Evolutionary conservation across 2,113 vertebrate species (phyloP).

Genomic region (Nothoprocta perdicaria): DNA sequence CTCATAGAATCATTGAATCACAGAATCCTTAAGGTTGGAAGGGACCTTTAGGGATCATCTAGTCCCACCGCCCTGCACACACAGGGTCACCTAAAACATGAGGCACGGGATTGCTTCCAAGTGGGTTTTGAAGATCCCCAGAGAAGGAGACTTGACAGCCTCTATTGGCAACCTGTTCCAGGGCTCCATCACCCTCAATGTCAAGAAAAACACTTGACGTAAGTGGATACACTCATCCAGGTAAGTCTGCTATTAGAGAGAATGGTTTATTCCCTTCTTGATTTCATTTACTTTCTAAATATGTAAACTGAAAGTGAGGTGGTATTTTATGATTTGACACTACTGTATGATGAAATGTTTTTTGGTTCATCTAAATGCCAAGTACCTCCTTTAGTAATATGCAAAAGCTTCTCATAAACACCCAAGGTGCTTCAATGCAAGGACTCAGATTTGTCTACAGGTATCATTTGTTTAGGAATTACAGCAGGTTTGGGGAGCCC

Average conservation of each 20-base stretch:
- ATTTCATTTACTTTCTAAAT: background rate
- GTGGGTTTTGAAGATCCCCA: too few species aligned
- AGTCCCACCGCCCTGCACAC: too few species aligned
- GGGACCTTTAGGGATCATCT: too few species aligned
- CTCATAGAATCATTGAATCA: background rate
- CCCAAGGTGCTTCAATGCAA: background rate
- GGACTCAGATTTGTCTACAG: background rate
- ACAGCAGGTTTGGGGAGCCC: background rate
- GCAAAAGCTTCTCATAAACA: background rate
- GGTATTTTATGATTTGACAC: background rate
- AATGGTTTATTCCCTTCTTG: background rate
- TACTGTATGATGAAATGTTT: background rate
- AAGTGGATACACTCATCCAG: background rate
- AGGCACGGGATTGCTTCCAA: too few species aligned
- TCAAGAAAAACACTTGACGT: background rate
- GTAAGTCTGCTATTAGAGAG: constrained; percentile 10
- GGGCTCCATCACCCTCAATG: too few species aligned
- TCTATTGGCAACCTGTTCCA: too few species aligned
- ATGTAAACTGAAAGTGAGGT: background rate
- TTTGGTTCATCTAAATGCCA: background rate
- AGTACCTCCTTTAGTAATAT: background rate
- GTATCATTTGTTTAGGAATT: background rate
- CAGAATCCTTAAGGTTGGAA: too few species aligned
- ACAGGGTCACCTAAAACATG: too few species aligned
- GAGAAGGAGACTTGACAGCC: too few species aligned